A percentile compares a stretch with the other conserved stretches of the same genome.
These are phyloP conservation scores for Oreotragus oreotragus DNA, from an alignment of 2,113 vertebrate genomes.

Conservation along the genomic window DNA sequence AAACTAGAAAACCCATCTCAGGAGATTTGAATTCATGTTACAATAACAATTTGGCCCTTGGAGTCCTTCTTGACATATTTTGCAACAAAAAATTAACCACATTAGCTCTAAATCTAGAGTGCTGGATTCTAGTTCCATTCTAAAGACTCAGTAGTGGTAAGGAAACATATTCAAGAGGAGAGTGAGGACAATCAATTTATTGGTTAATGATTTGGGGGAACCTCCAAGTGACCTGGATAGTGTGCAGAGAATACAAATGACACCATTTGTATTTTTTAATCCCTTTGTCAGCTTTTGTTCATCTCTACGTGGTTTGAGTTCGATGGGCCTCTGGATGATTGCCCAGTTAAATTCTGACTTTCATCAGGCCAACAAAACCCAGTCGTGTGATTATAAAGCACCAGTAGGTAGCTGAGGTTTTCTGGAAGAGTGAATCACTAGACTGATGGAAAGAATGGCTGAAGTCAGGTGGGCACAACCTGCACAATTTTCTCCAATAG, in stretches of 20 bases:
- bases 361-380: background rate
- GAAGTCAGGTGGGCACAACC: background rate
- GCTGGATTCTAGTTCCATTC: constrained; percentile 21
- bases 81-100: constrained; percentile 19
- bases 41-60: background rate
- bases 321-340: background rate
- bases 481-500: background rate
- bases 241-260: background rate
- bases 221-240: background rate
- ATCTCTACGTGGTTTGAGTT: background rate
- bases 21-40: background rate
- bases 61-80: constrained; percentile 3
- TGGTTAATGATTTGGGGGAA: background rate
- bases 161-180: background rate
- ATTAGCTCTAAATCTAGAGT: background rate
- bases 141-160: background rate
- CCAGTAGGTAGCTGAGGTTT: background rate
- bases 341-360: background rate
- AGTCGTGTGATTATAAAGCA: background rate
- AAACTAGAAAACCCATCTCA: background rate
- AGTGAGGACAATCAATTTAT: background rate
- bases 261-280: background rate
- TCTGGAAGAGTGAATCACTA: background rate
- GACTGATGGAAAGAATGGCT: background rate
- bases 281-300: background rate